A percentile compares a stretch with the other conserved stretches of the same genome.
phyloP scores from a whole-genome alignment of 2,797 vertebrate genomes.

The Melanotaenia nigrans region DNA sequence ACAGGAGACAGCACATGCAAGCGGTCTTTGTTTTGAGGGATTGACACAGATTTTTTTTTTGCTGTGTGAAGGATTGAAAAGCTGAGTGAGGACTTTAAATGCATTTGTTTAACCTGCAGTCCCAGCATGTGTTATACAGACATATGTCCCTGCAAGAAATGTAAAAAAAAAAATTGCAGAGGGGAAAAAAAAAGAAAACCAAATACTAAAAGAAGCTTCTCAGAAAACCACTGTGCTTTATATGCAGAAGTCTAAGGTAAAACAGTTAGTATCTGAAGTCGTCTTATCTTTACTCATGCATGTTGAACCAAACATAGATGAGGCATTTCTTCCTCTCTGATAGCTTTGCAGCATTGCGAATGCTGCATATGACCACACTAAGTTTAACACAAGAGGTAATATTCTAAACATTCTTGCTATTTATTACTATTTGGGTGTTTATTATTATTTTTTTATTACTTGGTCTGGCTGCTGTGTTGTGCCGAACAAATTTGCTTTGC shows the following conservation, averaged over 20 bases:
- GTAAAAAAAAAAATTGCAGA: background rate
- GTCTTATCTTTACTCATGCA: background rate
- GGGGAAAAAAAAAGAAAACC: background rate
- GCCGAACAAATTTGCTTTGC: too few relatives aligned
- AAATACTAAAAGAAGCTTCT: background rate
- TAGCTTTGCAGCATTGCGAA: too few relatives aligned
- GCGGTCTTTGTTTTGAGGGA: slow-evolving; percentile 4
- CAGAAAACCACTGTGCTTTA: background rate
- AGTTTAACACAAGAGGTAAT: too few relatives aligned
- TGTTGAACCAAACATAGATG: too few relatives aligned
- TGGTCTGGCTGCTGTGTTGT: too few relatives aligned
- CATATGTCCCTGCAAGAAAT: background rate
- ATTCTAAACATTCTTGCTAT: too few relatives aligned
- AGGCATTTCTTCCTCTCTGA: too few relatives aligned
- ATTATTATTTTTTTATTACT: too few relatives aligned
- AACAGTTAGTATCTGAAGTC: background rate
- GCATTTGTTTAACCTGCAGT: background rate
- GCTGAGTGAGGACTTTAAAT: background rate
- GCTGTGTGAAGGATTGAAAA: slow-evolving; percentile 8
- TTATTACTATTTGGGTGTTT: too few relatives aligned
- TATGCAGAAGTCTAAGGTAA: background rate
- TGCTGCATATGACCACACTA: too few relatives aligned
- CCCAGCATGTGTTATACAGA: background rate
- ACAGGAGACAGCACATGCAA: background rate
- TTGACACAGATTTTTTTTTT: background rate